These are phyloP conservation scores for Phania funesta DNA, from an alignment of 2,888 invertebrate species.

Conservation along the genomic window DNA sequence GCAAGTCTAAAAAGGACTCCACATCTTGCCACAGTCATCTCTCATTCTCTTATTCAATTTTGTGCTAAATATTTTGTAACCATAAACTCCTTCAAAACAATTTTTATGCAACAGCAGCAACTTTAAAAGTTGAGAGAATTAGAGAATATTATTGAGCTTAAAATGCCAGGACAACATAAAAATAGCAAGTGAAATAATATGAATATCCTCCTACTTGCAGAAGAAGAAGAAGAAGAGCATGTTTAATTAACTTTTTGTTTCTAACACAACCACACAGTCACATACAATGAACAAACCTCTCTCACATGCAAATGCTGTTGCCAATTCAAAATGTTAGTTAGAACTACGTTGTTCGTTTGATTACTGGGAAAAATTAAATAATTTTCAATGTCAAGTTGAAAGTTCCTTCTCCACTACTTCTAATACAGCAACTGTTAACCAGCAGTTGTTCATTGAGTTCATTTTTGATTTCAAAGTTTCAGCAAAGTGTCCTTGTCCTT, in stretches of 20 bases:
- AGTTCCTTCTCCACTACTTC: slow-evolving; percentile 62
- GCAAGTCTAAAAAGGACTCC: too few relatives aligned
- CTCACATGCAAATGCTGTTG: neutral
- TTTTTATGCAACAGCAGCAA: neutral
- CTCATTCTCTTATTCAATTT: too few relatives aligned
- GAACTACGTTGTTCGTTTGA: slow-evolving; percentile 1
- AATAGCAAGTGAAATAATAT: neutral
- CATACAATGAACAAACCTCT: neutral
- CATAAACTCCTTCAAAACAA: neutral
- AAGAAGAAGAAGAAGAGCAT: slow-evolving; percentile 9
- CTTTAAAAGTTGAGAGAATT: slow-evolving; percentile 48
- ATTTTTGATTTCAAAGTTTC: slow-evolving; percentile 35
- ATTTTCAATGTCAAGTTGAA: slow-evolving; percentile 68
- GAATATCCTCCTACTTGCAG: neutral
- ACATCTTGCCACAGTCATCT: too few relatives aligned
- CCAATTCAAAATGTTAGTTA: neutral
- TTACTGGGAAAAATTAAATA: slow-evolving; percentile 30
- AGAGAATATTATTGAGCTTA: slow-evolving; percentile 62
- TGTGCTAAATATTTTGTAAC: too few relatives aligned
- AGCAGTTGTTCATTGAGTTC: slow-evolving; percentile 20
- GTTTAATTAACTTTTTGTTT: slow-evolving; percentile 59
- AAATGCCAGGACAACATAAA: slow-evolving; percentile 49
- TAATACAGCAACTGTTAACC: slow-evolving; percentile 18
- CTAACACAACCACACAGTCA: neutral
- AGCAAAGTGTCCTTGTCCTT: slow-evolving; percentile 71